phyloP scores from a whole-genome alignment of 2,797 vertebrate species.

The Hemibagrus guttatus region DNA sequence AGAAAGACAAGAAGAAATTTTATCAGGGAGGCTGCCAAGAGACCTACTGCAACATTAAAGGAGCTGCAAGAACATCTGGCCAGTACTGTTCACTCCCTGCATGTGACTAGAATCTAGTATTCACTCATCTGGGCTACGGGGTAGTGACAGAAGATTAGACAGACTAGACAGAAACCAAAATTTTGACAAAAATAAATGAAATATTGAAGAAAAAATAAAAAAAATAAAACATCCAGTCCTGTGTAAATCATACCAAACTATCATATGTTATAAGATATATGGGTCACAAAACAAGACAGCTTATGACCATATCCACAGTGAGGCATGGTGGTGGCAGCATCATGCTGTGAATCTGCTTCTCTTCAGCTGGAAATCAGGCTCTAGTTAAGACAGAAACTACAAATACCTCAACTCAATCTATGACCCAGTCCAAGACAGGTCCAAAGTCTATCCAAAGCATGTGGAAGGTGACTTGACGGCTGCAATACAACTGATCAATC shows the following conservation, averaged over 20 bases:
- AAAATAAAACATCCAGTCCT: too few relatives aligned
- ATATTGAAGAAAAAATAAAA: too few relatives aligned
- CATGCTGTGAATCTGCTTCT: not conserved
- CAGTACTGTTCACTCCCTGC: not conserved
- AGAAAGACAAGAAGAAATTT: not conserved
- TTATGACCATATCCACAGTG: too few relatives aligned
- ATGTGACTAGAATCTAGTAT: not conserved
- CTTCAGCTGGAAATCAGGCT: not conserved
- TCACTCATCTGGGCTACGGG: not conserved
- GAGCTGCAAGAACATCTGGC: not conserved
- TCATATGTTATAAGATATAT: too few relatives aligned
- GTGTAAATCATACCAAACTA: too few relatives aligned
- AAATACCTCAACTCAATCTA: too few relatives aligned
- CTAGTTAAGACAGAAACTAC: not conserved
- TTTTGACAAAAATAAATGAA: too few relatives aligned
- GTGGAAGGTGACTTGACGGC: not conserved
- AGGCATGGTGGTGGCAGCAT: not conserved
- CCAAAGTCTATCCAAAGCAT: not conserved
- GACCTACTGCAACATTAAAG: not conserved
- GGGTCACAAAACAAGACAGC: too few relatives aligned
- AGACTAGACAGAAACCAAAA: too few relatives aligned
- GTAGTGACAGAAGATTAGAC: not conserved
- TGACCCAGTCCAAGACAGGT: too few relatives aligned
- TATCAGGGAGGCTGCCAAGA: not conserved
- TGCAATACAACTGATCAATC: not conserved